Evolutionary conservation across 2,797 vertebrate genomes (phyloP).

Genomic region (Coendou prehensilis): DNA sequence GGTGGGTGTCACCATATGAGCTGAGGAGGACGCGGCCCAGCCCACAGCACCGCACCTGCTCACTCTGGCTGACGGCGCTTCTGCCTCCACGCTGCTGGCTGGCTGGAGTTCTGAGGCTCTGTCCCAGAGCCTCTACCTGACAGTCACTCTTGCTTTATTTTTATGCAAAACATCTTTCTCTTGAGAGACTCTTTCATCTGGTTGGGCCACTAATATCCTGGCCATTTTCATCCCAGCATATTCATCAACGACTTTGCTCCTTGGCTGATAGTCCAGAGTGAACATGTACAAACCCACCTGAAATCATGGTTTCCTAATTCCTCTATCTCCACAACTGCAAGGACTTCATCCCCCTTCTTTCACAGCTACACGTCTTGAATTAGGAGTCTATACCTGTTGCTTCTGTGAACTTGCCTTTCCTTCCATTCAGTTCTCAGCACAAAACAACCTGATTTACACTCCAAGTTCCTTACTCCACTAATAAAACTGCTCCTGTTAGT

Average conservation of each 20-base stretch:
- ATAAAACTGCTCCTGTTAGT: not conserved
- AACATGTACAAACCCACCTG: not conserved
- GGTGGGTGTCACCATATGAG: not conserved
- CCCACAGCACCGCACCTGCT: not conserved
- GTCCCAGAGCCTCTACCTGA: not conserved
- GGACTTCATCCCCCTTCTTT: not conserved
- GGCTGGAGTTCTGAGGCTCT: not conserved
- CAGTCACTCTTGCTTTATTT: not conserved
- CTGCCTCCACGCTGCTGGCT: not conserved
- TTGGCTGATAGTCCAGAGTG: not conserved
- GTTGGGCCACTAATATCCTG: not conserved
- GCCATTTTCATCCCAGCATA: not conserved
- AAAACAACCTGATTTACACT: not conserved
- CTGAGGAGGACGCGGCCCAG: not conserved
- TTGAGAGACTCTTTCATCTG: not conserved
- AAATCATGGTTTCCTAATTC: not conserved
- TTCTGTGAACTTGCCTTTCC: not conserved
- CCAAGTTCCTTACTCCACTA: not conserved
- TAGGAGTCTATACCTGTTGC: not conserved
- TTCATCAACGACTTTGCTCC: not conserved
- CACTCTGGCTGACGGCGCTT: not conserved
- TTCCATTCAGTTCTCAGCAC: not conserved
- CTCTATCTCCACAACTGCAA: not conserved
- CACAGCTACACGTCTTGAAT: not conserved
- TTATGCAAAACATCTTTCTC: not conserved